Evolutionary conservation across 2,888 invertebrate genomes (phyloP).

Genomic region (Nesidiocoris tenuis): DNA sequence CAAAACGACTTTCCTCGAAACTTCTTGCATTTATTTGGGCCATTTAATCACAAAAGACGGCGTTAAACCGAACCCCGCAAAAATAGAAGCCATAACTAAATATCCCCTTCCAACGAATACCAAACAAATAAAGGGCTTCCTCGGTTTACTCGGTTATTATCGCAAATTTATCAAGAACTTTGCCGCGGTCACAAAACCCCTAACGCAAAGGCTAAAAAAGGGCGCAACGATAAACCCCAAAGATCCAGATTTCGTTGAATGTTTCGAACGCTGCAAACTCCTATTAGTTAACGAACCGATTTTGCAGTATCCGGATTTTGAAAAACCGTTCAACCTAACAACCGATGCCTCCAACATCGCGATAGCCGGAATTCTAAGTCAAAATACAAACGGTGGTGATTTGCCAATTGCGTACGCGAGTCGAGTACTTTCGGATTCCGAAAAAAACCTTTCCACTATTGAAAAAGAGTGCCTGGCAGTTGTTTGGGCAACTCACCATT

Average conservation of each 20-base stretch:
- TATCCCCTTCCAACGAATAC: background rate
- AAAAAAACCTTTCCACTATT: too few relatives aligned
- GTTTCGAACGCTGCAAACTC: slow-evolving; percentile 38
- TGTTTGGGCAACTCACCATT: too few relatives aligned
- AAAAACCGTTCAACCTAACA: slow-evolving; percentile 51
- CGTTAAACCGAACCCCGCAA: too few relatives aligned
- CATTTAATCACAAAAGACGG: slow-evolving; percentile 28
- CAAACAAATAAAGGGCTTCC: background rate
- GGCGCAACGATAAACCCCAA: slow-evolving; percentile 42
- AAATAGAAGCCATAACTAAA: slow-evolving; percentile 38
- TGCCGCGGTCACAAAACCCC: too few relatives aligned
- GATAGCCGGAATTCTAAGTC: too few relatives aligned
- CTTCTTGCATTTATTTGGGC: slow-evolving; percentile 33
- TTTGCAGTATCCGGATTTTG: too few relatives aligned
- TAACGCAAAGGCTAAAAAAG: slow-evolving; percentile 50
- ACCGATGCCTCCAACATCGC: slow-evolving; percentile 53
- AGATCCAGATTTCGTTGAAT: slow-evolving; percentile 12
- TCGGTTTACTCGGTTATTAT: slow-evolving; percentile 17
- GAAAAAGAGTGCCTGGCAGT: too few relatives aligned
- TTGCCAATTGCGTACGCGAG: slow-evolving; percentile 53
- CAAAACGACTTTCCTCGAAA: background rate
- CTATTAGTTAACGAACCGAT: slow-evolving; percentile 34
- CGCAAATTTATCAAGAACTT: background rate
- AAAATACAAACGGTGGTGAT: slow-evolving; percentile 51
- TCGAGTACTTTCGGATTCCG: too few relatives aligned